Evolutionary conservation across 2,797 vertebrate species (phyloP).

Genomic region (Distichodus sexfasciatus): DNA sequence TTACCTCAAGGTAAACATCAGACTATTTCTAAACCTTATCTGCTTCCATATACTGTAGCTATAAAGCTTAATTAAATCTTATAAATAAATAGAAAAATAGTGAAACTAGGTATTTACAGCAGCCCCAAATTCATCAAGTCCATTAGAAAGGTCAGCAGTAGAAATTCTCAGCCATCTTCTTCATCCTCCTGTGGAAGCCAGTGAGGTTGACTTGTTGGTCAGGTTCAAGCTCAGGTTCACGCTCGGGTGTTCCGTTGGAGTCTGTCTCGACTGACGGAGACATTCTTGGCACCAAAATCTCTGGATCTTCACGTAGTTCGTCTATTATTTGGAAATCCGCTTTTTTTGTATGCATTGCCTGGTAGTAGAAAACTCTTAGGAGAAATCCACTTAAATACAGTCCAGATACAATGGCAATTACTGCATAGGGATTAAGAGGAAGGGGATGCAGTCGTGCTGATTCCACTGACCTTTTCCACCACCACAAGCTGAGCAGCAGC

Average conservation of each 20-base stretch:
- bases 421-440: fast-evolving
- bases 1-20: too few relatives aligned
- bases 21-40: too few relatives aligned
- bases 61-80: too few relatives aligned
- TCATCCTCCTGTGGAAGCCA: slow-evolving; percentile 64
- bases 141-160: too few relatives aligned
- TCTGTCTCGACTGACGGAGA: neutral
- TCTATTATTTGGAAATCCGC: neutral
- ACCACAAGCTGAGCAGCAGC: slow-evolving; percentile 71
- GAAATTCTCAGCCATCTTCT: slow-evolving; percentile 63
- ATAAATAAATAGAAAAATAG: too few relatives aligned
- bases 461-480: slow-evolving; percentile 36
- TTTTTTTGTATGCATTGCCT: slow-evolving; percentile 81
- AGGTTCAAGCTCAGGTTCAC: neutral
- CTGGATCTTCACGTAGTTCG: too few relatives aligned
- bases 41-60: too few relatives aligned
- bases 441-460: slow-evolving; percentile 15
- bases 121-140: too few relatives aligned
- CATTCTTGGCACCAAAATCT: neutral
- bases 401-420: slow-evolving; percentile 69
- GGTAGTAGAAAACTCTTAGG: slow-evolving; percentile 83
- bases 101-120: too few relatives aligned
- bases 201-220: fast-evolving
- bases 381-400: slow-evolving; percentile 77
- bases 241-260: neutral